Evolutionary conservation across 1,140 invertebrate genomes (phyloP).

Genomic region (Ceratoteleas bidentatus): DNA sequence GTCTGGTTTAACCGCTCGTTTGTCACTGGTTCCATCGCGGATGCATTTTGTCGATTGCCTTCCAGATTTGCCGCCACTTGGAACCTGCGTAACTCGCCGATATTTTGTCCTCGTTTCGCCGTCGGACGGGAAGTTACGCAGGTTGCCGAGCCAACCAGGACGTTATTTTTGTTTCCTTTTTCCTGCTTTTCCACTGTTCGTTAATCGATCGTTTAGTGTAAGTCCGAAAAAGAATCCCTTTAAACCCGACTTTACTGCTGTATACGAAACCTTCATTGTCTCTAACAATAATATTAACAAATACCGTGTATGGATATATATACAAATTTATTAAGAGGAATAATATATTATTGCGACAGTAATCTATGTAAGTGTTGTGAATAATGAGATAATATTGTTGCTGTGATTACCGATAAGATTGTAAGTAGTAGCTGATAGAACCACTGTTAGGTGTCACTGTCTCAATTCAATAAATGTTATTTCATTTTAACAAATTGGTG

Average conservation of each 20-base stretch:
- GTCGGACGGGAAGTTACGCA: too few relatives aligned
- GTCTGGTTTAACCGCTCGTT: constrained; percentile 60
- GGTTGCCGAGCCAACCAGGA: too few relatives aligned
- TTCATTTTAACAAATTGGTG: constrained; percentile 78
- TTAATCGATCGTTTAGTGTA: background rate
- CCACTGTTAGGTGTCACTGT: constrained; percentile 81
- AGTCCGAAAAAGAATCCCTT: constrained; percentile 6
- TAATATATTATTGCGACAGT: constrained; percentile 80
- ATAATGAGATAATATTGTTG: constrained; percentile 82
- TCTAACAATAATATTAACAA: constrained; percentile 77
- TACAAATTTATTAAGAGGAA: constrained; percentile 79
- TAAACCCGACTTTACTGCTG: constrained; percentile 52
- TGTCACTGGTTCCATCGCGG: background rate
- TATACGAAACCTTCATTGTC: constrained; percentile 72
- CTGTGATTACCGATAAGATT: constrained; percentile 83
- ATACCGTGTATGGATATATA: constrained; percentile 80
- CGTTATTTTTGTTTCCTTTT: background rate
- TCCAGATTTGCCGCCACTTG: too few relatives aligned
- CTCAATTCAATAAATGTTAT: constrained; percentile 82
- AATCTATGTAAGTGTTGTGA: constrained; percentile 82
- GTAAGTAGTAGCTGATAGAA: constrained; percentile 81
- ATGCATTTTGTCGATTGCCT: too few relatives aligned
- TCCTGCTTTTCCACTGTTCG: background rate
- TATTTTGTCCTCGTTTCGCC: too few relatives aligned
- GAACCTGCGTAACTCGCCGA: too few relatives aligned